phyloP scores from a whole-genome alignment of 2,888 invertebrate species.

The Amphipyra tragopoginis region DNA sequence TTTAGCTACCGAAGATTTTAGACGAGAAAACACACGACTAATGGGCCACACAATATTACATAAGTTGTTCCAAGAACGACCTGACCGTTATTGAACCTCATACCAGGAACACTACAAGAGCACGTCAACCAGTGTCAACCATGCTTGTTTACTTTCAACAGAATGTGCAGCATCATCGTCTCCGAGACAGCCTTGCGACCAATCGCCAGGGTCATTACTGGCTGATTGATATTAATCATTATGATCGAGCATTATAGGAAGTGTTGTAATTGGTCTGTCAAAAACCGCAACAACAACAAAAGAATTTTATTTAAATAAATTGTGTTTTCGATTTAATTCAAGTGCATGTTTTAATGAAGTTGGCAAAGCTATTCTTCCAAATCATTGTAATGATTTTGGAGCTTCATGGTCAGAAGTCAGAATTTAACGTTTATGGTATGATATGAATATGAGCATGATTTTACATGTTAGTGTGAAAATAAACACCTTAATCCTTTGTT shows the following conservation, averaged over 20 bases:
- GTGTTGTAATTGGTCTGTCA: constrained; percentile 41
- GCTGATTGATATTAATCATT: constrained; percentile 49
- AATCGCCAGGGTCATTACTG: constrained; percentile 42
- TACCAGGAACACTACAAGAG: constrained; percentile 28
- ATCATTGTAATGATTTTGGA: neutral
- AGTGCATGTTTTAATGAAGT: constrained; percentile 2
- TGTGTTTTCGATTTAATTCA: constrained; percentile 14
- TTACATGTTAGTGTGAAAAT: constrained; percentile 18
- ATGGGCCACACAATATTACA: constrained; percentile 2
- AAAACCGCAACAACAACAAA: constrained; percentile 43
- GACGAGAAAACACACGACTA: too few species aligned
- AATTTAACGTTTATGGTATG: neutral
- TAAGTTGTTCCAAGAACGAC: constrained; percentile 22
- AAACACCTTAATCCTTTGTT: constrained; percentile 4
- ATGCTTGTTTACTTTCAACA: constrained; percentile 25
- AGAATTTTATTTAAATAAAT: constrained; percentile 36
- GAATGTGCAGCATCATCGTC: constrained; percentile 50
- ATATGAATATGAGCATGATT: constrained; percentile 1
- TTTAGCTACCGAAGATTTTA: too few species aligned
- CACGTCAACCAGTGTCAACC: constrained; percentile 34
- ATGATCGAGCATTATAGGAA: constrained; percentile 47
- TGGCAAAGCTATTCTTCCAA: constrained; percentile 12
- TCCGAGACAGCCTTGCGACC: constrained; percentile 57
- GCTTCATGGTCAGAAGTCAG: constrained; percentile 3
- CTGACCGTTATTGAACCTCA: constrained; percentile 27